Base-by-base conservation (phyloP, 2,888 invertebrate species). In the Leptinotarsa tumamoca region DNA sequence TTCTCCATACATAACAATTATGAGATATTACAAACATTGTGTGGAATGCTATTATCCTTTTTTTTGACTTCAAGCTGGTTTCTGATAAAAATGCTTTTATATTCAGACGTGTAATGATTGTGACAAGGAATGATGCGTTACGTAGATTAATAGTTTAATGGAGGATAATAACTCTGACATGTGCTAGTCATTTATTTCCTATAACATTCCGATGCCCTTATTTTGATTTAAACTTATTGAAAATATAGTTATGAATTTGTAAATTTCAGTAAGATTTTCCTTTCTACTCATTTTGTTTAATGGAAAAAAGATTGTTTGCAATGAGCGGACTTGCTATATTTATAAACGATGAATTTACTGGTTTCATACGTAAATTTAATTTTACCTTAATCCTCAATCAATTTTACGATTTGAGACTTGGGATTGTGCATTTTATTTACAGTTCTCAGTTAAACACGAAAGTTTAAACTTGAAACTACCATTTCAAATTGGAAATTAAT, bases 1-100 rank as follows among this genome's bases (percentile, higher is more conserved):
- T 79, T 81, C 80, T 82, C 74, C 82, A 81, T 83, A 82, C 82
- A 82, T 82, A 82, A 83, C 82, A 82, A 84, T 83, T 84, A 83
- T 82, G 83, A 82, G 82, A 81, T 83, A 84, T 83, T 83, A 83
- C 82, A 82, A 83, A 83, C 83, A 82, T 81, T 83, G 82, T 81
- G 76, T 80, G 83, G 82, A 83, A 83, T 83, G 83, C 80, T 80
- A 83, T 82, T 82, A 83, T 80, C 73, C 74, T 81, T 81, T 81
- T 33, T 77, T 73, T 76, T 73, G 18, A 58, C 67, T 49, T 63
- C 68, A 72, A 72, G 74, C 78, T 71, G 78, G 77, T 77, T 79
- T 70, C 73, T 73, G 51, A 75, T 76, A 78, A 78, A 76, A 78
- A 73, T 71, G 71, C 56, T 69, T 71, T 71, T 78, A 73, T 68